Base-by-base conservation (phyloP, 2,113 vertebrate genomes). In the Tamias sibiricus region DNA sequence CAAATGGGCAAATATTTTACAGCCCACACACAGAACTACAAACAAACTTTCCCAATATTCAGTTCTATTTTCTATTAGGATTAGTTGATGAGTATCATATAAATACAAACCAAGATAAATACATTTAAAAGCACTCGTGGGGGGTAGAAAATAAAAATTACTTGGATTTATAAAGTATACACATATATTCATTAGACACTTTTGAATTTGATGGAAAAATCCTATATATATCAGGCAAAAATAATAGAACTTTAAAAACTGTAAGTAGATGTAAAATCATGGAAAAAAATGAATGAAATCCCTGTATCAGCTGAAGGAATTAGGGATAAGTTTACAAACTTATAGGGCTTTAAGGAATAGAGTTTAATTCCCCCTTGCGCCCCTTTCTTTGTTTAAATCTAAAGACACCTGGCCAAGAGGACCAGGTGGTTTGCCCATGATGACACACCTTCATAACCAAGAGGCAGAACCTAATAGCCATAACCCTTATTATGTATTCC, bases 61-160 rank as follows among this genome's bases (percentile, higher is more conserved):
- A 13, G 76, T 79, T 95, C 22, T 85, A 91, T 20, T 81, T 93
- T 74, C 83, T 94, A 37, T 8, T 94, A 40, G 26, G n/a, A 92
- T 95, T 68, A 95, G 59, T 35, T 96, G 2, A 90, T 77, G 2
- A 95, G 47, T 94, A 86, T 86, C 71, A 83, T 9, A 86, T 81
- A 93, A 95, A 52, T 77, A 91, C 11, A 96, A 93, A 89, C 22
- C 35, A 95, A 93, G 52, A 68, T 11, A 76, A 96, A 95, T 74
- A 92, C 12, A 92, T 57, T 66, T 85, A 92, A 84, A 93, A 68
- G 49, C 12, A 92, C 57, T 75, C 22, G 0, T 68, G 30, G 75
- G 72, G n/a, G 42, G 54, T 0, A 47, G 44, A 44, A 1, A 20
- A 88, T 81, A 57, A 87, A 90, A 88, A 94, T 68, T 40, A 96